Base-by-base conservation (phyloP, 2,797 vertebrate genomes). In the Yasuhikotakia modesta region DNA sequence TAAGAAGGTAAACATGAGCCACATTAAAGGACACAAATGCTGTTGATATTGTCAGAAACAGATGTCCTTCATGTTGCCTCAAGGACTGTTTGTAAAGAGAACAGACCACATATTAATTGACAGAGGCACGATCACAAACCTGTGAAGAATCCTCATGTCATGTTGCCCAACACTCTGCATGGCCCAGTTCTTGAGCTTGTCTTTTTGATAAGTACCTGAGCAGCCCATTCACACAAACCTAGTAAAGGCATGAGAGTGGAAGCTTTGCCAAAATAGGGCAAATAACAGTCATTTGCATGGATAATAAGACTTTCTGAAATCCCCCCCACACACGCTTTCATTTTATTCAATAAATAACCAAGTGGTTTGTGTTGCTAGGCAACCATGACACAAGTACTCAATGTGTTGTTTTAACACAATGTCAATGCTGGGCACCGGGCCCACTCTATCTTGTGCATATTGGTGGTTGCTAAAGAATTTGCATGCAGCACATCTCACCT, bases 341-440 rank as follows among this genome's bases (percentile, higher is more conserved):
- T 66, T 88, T 88, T 87, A 88, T 89, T 91, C 79, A 87, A 89
- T 90, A 90, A 90, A 91, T 91, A 88, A 89, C 87, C 85, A 86
- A 89, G 86, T 86, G 85, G 82, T 88, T 90, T 90, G 87, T 86
- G 91, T 92, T 92, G 87, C 92, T 86, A 88, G 87, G 92, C 88
- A 92, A 93, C 91, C 84, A 67, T 81, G 84, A 84, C 84, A 88
- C 86, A 87, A 87, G 87, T 73, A 87, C 85, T 87, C 87, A 83
- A 73, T 86, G 84, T 75, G 82, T 88, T 90, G 88, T 90, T 89
- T 90, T 84, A 91, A 86, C 73, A 86, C 76, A 74, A 67, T 86
- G 82, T 82, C 83, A 89, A 83, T 80, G 70, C 78, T 81, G 78
- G 85, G 83, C 84, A 86, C 58, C 66, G 79, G 77, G 87, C 85